These are phyloP conservation scores for Arvicanthis niloticus DNA, from an alignment of 2,113 vertebrate genomes.

Conservation along the genomic window DNA sequence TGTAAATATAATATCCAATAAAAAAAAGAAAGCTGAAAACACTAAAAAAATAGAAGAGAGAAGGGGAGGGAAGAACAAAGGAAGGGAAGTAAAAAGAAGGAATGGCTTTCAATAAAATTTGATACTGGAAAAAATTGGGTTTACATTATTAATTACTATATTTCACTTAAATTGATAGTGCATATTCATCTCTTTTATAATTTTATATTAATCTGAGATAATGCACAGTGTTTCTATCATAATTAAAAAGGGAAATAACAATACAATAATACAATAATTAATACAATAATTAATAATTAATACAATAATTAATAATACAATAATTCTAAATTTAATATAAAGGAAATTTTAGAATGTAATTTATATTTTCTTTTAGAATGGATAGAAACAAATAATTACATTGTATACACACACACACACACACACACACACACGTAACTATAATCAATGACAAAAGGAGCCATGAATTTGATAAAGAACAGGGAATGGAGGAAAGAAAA, in stretches of 20 bases:
- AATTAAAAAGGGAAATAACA: not conserved
- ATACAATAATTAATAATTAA: not conserved
- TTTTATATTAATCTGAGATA: not conserved
- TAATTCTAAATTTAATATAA: not conserved
- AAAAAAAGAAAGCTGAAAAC: no score
- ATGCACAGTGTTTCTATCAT: not conserved
- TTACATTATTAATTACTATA: not conserved
- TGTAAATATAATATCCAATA: no score
- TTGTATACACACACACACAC: not conserved
- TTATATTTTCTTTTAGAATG: not conserved
- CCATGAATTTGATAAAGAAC: no score
- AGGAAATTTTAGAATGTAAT: not conserved
- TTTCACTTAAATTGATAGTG: not conserved
- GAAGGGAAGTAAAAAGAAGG: no score
- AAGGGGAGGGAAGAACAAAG: no score
- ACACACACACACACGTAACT: rapidly evolving
- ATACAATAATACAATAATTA: no score
- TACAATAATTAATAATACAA: not conserved
- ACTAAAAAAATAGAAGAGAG: no score
- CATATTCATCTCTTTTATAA: not conserved
- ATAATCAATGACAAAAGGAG: not conserved
- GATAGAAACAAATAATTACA: not conserved
- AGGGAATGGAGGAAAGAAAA: not conserved
- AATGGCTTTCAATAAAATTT: no score
- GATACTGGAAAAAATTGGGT: not conserved